Evolutionary conservation across 2,797 vertebrate species (phyloP), one percentile per base, ranked within the genome.

Genomic region (Iguana delicatissima): DNA sequence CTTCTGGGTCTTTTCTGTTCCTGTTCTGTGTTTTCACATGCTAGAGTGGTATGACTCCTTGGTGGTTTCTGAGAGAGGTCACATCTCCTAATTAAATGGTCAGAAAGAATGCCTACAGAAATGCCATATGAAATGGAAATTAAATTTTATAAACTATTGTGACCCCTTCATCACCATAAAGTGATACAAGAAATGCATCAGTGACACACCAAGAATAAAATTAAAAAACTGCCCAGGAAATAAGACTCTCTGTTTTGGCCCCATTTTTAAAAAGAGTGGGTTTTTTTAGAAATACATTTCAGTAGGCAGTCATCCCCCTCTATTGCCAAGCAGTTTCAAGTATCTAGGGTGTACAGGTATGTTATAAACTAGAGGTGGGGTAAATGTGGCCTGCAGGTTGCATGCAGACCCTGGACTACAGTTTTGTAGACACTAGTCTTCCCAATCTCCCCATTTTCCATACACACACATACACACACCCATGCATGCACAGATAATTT

Each of bases 1-100:
- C 99, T 97, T 89, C 98, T 98, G 77, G 98, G 98, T 91, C 98
- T 99, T 96, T 98, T 98, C 94, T 97, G 96, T 91, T 97, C 97
- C 91, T 95, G 91, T 77, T 98, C 97, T 1, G 96, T 90, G 46
- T 96, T 96, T 89, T 97, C 98, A 90, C 96, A 93, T 59, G 95
- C 82, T 80, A 96, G 90, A 62, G 7, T 94, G 84, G 38, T 79
- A 91, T 95, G 97, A 20, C 89, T 92, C 85, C 94, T 96, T 91
- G 95, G 96, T 81, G 93, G 90, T 73, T 96, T 97, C 90, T 97
- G 97, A 93, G 96, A 95, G 85, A 96, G 93, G 73, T 97, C 96
- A 0, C 96, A 97, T 10, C 94, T 96, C 93, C 94, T 95, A 93
- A 98, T 93, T 77, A 98, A 93, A 22, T 95, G 96, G 42, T 91